Percentiles rank a stretch among this genome's conserved stretches.
Evolutionary conservation across 2,888 invertebrate genomes (phyloP).

Genomic region (Eupithecia dodoneata): DNA sequence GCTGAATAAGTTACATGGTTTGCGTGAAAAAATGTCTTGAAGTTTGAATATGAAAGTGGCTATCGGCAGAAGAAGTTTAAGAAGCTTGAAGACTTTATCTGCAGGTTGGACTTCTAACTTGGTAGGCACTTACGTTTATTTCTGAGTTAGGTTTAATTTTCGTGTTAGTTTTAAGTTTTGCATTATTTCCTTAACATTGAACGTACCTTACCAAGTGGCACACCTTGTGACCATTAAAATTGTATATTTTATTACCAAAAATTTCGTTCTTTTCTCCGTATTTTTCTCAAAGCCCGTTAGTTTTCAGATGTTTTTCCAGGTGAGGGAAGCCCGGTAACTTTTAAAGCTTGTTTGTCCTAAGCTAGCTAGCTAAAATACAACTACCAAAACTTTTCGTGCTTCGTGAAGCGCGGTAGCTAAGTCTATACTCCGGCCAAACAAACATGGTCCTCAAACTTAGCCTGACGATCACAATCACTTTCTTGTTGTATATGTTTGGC

Average conservation of each 20-base stretch:
- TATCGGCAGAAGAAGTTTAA: slow-evolving; percentile 19
- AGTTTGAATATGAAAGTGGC: slow-evolving; percentile 30
- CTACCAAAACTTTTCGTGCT: neutral
- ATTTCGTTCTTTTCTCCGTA: neutral
- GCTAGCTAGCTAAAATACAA: neutral
- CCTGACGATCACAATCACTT: too few relatives aligned
- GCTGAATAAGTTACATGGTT: slow-evolving; percentile 55
- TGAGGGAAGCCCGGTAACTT: neutral
- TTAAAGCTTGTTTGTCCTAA: neutral
- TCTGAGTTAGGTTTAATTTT: neutral
- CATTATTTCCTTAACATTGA: too few relatives aligned
- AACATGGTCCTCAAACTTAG: too few relatives aligned
- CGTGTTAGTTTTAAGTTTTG: neutral
- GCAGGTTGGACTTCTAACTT: neutral
- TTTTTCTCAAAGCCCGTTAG: neutral
- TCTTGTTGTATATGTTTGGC: too few relatives aligned
- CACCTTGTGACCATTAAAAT: too few relatives aligned
- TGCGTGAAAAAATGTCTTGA: slow-evolving; percentile 49
- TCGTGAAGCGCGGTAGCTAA: neutral
- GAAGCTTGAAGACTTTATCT: slow-evolving; percentile 7
- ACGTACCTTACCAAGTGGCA: too few relatives aligned
- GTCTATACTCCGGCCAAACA: neutral
- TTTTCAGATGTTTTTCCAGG: neutral
- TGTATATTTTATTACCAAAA: too few relatives aligned
- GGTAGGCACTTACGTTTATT: neutral